Conservation (phyloP, 2,888 invertebrate species). For the Oasisia sp. region DNA sequence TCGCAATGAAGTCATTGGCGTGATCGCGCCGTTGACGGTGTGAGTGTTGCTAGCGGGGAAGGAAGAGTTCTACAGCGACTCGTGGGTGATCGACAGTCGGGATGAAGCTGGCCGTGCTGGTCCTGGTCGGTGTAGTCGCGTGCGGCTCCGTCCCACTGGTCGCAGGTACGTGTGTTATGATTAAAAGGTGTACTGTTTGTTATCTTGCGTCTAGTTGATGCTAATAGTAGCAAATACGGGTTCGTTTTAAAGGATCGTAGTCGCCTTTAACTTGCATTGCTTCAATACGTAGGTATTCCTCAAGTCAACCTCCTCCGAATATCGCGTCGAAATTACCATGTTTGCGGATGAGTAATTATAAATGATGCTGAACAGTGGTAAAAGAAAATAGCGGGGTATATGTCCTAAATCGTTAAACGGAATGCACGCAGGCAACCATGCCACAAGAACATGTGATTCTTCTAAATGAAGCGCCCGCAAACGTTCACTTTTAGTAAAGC, state of each 20-base stretch:
- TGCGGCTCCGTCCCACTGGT: not conserved
- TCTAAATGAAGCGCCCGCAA: no score
- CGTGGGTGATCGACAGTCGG: not conserved
- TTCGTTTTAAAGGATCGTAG: not conserved
- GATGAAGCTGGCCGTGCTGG: not conserved
- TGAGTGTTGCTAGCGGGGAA: not conserved
- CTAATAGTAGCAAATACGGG: not conserved
- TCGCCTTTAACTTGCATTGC: not conserved
- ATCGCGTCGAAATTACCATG: not conserved
- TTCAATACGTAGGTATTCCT: no score
- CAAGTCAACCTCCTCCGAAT: not conserved
- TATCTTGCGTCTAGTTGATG: not conserved
- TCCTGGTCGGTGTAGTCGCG: not conserved
- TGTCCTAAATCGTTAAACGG: not conserved
- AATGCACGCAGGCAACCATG: no score
- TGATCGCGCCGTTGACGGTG: not conserved
- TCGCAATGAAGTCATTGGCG: not conserved
- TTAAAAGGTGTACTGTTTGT: not conserved
- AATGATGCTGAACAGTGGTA: not conserved
- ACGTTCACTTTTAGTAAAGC: no score
- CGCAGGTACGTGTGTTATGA: not conserved
- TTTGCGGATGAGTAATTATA: not conserved
- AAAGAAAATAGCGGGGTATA: not conserved
- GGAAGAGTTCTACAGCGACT: not conserved
- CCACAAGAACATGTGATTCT: no score